Conservation (phyloP, 2,888 invertebrate genomes). For the Hyppa rectilinea region DNA sequence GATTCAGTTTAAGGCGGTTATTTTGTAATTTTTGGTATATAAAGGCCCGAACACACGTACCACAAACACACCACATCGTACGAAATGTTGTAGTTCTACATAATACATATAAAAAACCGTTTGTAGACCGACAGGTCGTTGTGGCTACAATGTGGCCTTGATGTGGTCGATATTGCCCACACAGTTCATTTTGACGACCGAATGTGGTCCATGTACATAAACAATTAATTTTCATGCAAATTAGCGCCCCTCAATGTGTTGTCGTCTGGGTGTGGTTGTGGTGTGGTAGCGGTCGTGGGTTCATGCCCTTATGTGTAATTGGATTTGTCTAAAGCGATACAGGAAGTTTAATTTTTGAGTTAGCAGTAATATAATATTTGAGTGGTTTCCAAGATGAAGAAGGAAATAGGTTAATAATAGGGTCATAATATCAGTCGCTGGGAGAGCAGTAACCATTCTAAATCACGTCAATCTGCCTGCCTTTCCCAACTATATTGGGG, state of each 20-base stretch:
- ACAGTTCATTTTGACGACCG: neutral
- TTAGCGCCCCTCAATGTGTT: neutral
- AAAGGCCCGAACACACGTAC: neutral
- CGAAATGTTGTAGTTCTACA: no score
- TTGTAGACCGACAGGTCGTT: neutral
- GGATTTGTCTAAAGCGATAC: conserved; percentile 20
- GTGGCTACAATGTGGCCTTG: neutral
- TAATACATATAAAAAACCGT: no score
- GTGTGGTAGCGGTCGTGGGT: neutral
- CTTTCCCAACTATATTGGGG: no score
- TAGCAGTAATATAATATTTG: conserved; percentile 10
- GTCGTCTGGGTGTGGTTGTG: neutral
- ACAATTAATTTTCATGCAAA: neutral
- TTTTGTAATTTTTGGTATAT: conserved; percentile 21
- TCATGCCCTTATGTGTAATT: neutral
- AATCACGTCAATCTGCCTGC: no score
- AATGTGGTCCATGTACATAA: neutral
- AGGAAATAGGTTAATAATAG: conserved; percentile 12
- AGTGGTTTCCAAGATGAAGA: conserved; percentile 11
- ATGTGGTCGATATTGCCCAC: neutral
- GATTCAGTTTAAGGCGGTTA: conserved; percentile 38
- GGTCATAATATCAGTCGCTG: conserved; percentile 13
- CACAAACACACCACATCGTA: neutral
- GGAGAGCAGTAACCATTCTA: neutral
- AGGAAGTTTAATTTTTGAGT: conserved; percentile 24